Evolutionary conservation across 2,113 vertebrate genomes (phyloP).

Genomic region (Notechis scutatus): DNA sequence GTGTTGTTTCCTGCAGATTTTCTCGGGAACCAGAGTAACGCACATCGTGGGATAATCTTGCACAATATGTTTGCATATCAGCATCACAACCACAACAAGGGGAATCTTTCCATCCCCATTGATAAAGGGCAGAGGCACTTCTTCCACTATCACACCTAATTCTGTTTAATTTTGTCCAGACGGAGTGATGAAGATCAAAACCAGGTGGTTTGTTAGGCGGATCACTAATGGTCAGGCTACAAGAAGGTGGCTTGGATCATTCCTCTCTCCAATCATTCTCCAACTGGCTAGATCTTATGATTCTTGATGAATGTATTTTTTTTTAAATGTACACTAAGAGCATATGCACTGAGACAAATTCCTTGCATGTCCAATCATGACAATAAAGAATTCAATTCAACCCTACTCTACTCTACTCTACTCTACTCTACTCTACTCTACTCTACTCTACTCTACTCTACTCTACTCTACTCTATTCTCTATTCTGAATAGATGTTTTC

Average conservation of each 20-base stretch:
- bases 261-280: neutral
- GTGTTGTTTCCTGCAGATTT: neutral
- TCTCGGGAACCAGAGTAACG: neutral
- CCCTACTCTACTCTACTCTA: accelerated
- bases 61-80: neutral
- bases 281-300: neutral
- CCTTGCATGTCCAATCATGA: no score
- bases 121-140: neutral
- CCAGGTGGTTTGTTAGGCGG: neutral
- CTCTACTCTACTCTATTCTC: no score
- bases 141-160: neutral
- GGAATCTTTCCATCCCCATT: neutral
- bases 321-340: no score
- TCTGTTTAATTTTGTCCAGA: neutral
- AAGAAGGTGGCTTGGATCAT: neutral
- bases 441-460: no score
- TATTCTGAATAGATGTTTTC: neutral
- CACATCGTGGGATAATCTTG: neutral
- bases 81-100: neutral
- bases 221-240: neutral
- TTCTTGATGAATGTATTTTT: no score
- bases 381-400: no score
- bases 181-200: neutral
- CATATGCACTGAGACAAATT: no score
- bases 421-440: no score